Conservation (phyloP, 2,888 invertebrate species). For the Allolobophora icterica region DNA sequence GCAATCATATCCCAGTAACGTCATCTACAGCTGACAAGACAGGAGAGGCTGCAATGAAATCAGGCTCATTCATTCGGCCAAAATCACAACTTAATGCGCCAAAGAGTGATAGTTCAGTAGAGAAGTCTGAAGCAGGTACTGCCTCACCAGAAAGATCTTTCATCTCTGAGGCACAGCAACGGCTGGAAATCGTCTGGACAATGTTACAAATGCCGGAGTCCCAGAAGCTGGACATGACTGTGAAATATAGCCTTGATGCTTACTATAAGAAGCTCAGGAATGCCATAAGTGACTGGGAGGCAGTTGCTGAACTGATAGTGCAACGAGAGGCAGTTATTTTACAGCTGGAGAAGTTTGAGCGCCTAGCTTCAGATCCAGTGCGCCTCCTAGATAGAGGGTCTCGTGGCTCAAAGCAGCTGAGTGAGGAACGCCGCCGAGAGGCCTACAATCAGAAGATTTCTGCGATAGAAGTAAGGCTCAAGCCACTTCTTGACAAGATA, state of each 20-base stretch:
- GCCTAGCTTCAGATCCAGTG: constrained; percentile 64
- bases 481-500: constrained; percentile 52
- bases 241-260: constrained; percentile 63
- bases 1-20: neutral
- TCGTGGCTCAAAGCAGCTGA: neutral
- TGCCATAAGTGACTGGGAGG: constrained; percentile 63
- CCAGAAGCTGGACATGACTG: constrained; percentile 64
- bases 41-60: neutral
- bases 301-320: constrained; percentile 56
- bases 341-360: constrained; percentile 63
- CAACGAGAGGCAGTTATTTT: constrained; percentile 59
- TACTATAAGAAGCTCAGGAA: constrained; percentile 56
- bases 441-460: neutral
- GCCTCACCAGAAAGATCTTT: neutral
- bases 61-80: neutral
- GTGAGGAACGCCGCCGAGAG: neutral
- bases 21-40: neutral
- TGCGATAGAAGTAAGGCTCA: neutral
- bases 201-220: constrained; percentile 61
- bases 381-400: constrained; percentile 62
- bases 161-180: constrained; percentile 52
- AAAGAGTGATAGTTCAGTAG: neutral
- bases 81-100: neutral
- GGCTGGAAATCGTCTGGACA: constrained; percentile 63
- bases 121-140: neutral